Evolutionary conservation across 1,140 invertebrate genomes (phyloP).

Genomic region (Myzus persicae): DNA sequence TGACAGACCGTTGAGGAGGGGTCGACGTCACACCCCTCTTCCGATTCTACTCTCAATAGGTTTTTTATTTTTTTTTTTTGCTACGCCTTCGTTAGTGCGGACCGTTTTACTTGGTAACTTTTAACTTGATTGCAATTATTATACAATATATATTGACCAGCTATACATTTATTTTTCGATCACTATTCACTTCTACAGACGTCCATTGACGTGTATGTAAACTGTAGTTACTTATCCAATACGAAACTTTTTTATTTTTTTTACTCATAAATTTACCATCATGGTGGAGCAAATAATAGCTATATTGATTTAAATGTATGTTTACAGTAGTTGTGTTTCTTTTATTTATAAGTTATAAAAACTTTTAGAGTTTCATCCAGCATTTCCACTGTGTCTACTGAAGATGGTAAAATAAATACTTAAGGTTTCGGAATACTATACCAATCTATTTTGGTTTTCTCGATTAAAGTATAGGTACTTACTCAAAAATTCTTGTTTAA

Average conservation of each 20-base stretch:
- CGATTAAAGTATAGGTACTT: neutral
- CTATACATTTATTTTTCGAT: neutral
- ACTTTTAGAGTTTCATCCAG: neutral
- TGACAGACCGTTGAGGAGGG: neutral
- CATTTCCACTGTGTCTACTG: neutral
- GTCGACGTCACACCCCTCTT: neutral
- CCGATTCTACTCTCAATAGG: neutral
- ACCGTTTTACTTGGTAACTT: neutral
- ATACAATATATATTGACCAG: neutral
- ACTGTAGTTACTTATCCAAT: neutral
- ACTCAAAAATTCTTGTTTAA: neutral
- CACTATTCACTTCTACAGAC: neutral
- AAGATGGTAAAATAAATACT: neutral
- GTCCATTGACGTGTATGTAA: neutral
- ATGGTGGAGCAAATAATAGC: neutral
- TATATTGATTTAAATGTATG: neutral
- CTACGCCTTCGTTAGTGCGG: neutral
- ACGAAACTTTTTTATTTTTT: neutral
- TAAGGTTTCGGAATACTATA: neutral
- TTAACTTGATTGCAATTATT: constrained; percentile 1
- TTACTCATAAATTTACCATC: neutral
- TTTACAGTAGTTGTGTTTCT: neutral
- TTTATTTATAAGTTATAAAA: neutral
- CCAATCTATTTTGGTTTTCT: neutral
- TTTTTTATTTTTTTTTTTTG: neutral